These are phyloP conservation scores for Centruroides vittatus DNA, from an alignment of 1,140 invertebrate species.

Conservation along the genomic window DNA sequence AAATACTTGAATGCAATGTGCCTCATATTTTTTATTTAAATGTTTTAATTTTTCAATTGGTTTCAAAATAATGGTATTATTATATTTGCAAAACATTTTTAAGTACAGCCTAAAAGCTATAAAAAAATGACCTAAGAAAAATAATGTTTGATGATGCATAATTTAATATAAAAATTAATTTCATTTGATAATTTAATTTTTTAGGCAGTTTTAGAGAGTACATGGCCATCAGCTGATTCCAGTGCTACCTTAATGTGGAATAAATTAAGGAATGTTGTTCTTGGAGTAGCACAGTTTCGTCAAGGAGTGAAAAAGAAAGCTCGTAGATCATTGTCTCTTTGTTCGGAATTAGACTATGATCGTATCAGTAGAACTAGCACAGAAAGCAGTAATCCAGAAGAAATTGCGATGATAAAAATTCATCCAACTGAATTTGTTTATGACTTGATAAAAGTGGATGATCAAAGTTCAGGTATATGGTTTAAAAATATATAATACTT, in stretches of 20 bases:
- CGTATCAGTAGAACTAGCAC: conserved; percentile 26
- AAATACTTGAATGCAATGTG: no score
- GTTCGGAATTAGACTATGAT: conserved; percentile 30
- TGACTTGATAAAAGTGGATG: conserved; percentile 7
- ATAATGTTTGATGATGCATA: no score
- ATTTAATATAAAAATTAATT: no score
- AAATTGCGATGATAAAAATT: conserved; percentile 15
- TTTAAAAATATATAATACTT: no score
- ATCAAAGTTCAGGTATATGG: neutral
- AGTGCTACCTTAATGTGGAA: conserved; percentile 78
- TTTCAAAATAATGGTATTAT: no score
- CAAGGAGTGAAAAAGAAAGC: conserved; percentile 11
- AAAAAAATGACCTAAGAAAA: no score
- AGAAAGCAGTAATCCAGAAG: conserved; percentile 26
- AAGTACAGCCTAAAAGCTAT: no score
- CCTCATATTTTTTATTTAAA: no score
- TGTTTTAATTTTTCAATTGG: no score
- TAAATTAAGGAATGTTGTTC: conserved; percentile 79
- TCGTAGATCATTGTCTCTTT: conserved; percentile 24
- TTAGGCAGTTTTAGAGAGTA: conserved; percentile 74
- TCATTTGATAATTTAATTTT: conserved; percentile 1
- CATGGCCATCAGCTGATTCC: conserved; percentile 78
- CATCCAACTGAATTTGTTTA: conserved; percentile 9
- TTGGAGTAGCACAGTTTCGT: conserved; percentile 61
- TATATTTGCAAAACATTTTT: no score